Evolutionary conservation across 2,113 vertebrate genomes (phyloP).

Genomic region (Tursiops truncatus): DNA sequence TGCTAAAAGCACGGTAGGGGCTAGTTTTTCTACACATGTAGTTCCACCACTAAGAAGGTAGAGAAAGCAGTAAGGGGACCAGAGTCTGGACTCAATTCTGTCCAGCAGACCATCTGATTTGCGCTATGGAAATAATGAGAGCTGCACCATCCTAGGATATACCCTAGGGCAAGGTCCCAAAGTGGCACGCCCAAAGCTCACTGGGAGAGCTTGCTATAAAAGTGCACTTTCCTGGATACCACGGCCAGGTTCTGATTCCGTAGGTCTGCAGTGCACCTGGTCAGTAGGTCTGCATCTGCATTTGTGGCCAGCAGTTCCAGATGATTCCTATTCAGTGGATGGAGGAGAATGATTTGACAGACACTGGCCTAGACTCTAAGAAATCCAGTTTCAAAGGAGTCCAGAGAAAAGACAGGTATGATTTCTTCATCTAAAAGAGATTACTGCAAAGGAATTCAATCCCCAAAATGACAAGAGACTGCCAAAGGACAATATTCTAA

Average conservation of each 20-base stretch:
- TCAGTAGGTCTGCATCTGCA: neutral
- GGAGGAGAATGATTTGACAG: neutral
- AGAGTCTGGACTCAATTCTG: neutral
- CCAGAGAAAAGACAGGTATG: neutral
- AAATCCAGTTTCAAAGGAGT: conserved; percentile 10
- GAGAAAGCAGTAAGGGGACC: neutral
- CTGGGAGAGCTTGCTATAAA: neutral
- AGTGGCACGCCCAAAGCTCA: neutral
- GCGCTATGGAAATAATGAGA: neutral
- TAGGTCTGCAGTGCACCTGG: neutral
- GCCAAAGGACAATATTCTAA: conserved; percentile 23
- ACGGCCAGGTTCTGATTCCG: neutral
- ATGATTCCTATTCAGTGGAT: neutral
- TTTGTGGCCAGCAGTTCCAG: neutral
- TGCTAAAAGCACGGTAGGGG: neutral
- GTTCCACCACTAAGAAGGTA: neutral
- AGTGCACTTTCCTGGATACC: neutral
- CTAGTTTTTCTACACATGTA: neutral
- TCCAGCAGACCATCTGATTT: neutral
- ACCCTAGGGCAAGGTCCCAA: neutral
- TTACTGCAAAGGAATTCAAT: neutral
- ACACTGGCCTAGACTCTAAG: neutral
- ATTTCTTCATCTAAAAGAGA: neutral
- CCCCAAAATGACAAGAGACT: neutral
- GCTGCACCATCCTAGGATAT: no score